Conservation (phyloP, 2,113 vertebrate species). For the Crypturellus undulatus region DNA sequence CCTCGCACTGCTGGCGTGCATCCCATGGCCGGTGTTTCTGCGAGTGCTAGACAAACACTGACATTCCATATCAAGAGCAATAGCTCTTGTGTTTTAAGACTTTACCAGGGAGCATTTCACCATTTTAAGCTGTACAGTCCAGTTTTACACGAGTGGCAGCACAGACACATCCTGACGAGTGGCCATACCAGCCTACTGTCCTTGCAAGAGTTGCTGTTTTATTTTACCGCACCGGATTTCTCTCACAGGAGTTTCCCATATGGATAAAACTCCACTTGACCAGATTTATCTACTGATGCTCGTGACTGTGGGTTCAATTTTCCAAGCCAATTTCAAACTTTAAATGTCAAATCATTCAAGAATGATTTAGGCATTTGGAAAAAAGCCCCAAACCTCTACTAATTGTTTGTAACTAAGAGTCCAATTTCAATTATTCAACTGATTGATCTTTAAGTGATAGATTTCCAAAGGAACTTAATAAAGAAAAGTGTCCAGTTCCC, state of each 20-base stretch:
- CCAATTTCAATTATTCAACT: conserved; percentile 29
- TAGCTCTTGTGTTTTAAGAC: not conserved
- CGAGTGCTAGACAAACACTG: no score
- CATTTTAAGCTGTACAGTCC: not conserved
- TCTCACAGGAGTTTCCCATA: not conserved
- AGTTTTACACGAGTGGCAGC: not conserved
- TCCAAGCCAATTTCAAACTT: not conserved
- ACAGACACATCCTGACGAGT: not conserved
- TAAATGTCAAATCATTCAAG: conserved; percentile 1
- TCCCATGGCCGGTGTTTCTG: no score
- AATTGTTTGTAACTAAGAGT: conserved; percentile 22
- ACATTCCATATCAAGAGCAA: no score
- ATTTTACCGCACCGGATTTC: not conserved
- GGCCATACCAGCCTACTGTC: not conserved
- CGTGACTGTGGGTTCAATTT: not conserved
- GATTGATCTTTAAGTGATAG: conserved; percentile 22
- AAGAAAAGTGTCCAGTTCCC: not conserved
- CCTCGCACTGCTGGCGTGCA: no score
- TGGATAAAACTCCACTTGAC: not conserved
- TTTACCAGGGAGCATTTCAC: not conserved
- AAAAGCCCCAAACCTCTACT: not conserved
- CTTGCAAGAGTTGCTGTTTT: not conserved
- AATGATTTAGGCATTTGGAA: not conserved
- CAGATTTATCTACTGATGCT: not conserved
- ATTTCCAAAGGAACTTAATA: conserved; percentile 27